Evolutionary conservation across 1,140 invertebrate genomes (phyloP).

Genomic region (Leptinotarsa texana): DNA sequence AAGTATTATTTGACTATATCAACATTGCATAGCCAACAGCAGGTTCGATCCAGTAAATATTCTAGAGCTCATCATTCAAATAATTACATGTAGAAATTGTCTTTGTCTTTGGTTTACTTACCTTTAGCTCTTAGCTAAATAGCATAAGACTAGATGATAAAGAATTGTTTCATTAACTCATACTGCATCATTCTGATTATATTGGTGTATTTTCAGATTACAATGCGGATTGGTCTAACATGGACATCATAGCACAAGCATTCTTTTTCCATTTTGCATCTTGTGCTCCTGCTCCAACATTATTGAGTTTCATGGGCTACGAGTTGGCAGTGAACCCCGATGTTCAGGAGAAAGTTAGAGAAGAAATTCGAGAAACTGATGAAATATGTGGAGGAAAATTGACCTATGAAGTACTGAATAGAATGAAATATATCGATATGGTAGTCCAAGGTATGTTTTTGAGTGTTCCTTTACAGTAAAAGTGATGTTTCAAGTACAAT

Average conservation of each 20-base stretch:
- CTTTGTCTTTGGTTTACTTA: too few relatives aligned
- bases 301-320: constrained; percentile 47
- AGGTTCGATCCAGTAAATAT: too few relatives aligned
- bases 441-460: constrained; percentile 30
- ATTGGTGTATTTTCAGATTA: background rate
- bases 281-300: constrained; percentile 60
- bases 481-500: too few relatives aligned
- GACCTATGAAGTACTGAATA: constrained; percentile 31
- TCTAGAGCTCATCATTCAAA: too few relatives aligned
- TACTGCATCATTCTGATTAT: too few relatives aligned
- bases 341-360: constrained; percentile 53
- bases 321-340: constrained; percentile 60
- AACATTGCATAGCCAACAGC: too few relatives aligned
- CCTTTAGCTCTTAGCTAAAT: too few relatives aligned
- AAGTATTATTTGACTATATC: too few relatives aligned
- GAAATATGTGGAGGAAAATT: constrained; percentile 20
- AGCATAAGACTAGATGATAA: too few relatives aligned
- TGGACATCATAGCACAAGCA: constrained; percentile 55
- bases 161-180: too few relatives aligned
- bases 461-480: too few relatives aligned
- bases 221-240: constrained; percentile 14
- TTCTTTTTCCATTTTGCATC: constrained; percentile 66
- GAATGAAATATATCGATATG: constrained; percentile 42
- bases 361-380: constrained; percentile 44
- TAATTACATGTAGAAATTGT: too few relatives aligned